Percentiles rank a stretch among this genome's conserved stretches.
Conservation (phyloP, 2,797 vertebrate genomes). For the Cossypha niveicapilla region DNA sequence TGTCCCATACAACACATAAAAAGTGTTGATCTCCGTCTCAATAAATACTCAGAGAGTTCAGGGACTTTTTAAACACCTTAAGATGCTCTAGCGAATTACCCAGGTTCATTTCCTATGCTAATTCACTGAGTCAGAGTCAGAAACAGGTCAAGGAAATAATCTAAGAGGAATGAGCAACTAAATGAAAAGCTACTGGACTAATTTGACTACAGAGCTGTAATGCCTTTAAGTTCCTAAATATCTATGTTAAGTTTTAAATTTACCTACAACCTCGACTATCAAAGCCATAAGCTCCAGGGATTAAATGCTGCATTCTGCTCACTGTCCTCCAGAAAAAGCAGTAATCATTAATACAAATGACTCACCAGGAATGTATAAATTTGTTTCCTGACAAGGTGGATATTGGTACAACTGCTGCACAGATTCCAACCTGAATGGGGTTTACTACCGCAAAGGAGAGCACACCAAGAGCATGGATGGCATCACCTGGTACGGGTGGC, state of each 20-base stretch:
- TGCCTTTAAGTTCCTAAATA: background rate
- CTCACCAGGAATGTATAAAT: background rate
- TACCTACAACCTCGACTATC: background rate
- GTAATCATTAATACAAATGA: background rate
- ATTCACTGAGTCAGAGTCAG: background rate
- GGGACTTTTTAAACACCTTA: background rate
- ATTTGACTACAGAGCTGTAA: background rate
- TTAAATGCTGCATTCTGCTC: background rate
- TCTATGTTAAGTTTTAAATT: background rate
- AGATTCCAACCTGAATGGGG: slow-evolving; percentile 93
- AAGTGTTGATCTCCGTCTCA: background rate
- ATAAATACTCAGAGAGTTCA: background rate
- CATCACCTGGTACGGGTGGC: slow-evolving; percentile 98
- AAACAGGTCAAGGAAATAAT: background rate
- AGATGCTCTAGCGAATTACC: background rate
- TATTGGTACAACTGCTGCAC: slow-evolving; percentile 99
- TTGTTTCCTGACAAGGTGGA: slow-evolving; percentile 79
- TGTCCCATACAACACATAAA: background rate
- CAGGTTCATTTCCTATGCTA: background rate
- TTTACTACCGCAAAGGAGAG: slow-evolving; percentile 87
- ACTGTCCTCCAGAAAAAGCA: accelerated
- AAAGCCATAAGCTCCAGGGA: background rate
- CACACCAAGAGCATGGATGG: slow-evolving; percentile 87
- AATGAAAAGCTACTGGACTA: background rate
- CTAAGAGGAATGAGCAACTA: background rate